A percentile compares a stretch with the other conserved stretches of the same genome.
These are phyloP conservation scores for Megaustenia siamemsis DNA, from an alignment of 2,888 invertebrate species.

Conservation along the genomic window DNA sequence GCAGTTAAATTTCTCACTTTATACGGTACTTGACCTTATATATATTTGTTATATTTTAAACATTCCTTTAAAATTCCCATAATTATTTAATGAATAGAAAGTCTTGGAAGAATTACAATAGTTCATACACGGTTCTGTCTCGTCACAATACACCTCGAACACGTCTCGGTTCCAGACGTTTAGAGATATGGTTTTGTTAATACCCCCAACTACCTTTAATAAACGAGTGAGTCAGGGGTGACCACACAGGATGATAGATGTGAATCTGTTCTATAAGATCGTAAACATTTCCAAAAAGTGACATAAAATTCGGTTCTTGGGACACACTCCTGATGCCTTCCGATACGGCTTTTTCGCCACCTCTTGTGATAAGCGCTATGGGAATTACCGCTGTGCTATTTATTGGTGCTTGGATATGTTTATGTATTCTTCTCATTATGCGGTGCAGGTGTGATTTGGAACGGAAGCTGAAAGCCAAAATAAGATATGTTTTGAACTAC, in stretches of 20 bases:
- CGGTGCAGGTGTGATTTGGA: constrained; percentile 36
- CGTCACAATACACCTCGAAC: constrained; percentile 30
- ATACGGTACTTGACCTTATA: no score
- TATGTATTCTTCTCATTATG: constrained; percentile 36
- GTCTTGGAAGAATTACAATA: neutral
- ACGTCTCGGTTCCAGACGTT: neutral
- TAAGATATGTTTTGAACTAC: neutral
- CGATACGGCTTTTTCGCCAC: constrained; percentile 40
- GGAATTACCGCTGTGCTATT: constrained; percentile 26
- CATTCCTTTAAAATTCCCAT: neutral
- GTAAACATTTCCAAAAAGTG: constrained; percentile 13
- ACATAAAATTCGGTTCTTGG: constrained; percentile 41
- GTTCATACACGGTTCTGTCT: neutral
- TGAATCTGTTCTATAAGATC: neutral
- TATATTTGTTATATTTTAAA: neutral
- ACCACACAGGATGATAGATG: constrained; percentile 40
- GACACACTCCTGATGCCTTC: constrained; percentile 28
- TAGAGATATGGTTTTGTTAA: neutral
- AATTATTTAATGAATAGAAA: neutral
- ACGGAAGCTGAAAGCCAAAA: neutral
- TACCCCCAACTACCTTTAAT: neutral
- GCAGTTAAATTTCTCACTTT: no score
- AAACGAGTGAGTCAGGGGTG: neutral
- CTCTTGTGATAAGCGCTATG: constrained; percentile 14
- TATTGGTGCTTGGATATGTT: constrained; percentile 15